These are phyloP conservation scores for Drosophila mauritiana DNA, from an alignment of 1,140 invertebrate species.

Conservation along the genomic window DNA sequence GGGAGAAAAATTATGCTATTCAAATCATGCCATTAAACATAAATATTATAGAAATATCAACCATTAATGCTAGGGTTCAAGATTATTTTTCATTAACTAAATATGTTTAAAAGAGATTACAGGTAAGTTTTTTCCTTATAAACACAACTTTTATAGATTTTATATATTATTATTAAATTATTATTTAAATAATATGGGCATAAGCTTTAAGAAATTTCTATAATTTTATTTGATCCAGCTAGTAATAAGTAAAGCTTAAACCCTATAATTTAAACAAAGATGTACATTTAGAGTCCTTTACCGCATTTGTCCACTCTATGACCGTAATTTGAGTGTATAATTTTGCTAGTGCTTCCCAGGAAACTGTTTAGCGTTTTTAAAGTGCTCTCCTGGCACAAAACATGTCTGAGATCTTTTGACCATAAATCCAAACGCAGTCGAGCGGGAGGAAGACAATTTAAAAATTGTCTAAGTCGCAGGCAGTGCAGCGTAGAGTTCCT, in stretches of 20 bases:
- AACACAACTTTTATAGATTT: no score
- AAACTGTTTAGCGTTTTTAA: constrained; percentile 69
- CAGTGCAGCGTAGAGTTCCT: constrained; percentile 1
- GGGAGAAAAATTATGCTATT: neutral
- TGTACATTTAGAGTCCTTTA: no score
- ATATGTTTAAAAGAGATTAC: no score
- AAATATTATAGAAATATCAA: neutral
- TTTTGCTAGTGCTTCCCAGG: constrained; percentile 34
- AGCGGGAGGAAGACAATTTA: constrained; percentile 50
- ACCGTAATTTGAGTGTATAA: constrained; percentile 7
- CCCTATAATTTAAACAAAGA: no score
- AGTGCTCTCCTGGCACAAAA: constrained; percentile 49
- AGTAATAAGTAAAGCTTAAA: no score
- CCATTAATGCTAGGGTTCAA: neutral
- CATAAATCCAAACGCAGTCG: constrained; percentile 52
- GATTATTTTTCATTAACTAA: no score
- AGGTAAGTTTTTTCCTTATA: no score
- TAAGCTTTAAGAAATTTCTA: no score
- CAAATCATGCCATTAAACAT: neutral
- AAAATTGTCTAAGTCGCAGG: constrained; percentile 57
- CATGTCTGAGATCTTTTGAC: constrained; percentile 54
- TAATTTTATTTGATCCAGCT: no score
- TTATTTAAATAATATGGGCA: no score
- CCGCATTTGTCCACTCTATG: neutral
- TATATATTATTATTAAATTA: no score